These are phyloP conservation scores for Uropetala carovei DNA, from an alignment of 2,888 invertebrate species.

Conservation along the genomic window DNA sequence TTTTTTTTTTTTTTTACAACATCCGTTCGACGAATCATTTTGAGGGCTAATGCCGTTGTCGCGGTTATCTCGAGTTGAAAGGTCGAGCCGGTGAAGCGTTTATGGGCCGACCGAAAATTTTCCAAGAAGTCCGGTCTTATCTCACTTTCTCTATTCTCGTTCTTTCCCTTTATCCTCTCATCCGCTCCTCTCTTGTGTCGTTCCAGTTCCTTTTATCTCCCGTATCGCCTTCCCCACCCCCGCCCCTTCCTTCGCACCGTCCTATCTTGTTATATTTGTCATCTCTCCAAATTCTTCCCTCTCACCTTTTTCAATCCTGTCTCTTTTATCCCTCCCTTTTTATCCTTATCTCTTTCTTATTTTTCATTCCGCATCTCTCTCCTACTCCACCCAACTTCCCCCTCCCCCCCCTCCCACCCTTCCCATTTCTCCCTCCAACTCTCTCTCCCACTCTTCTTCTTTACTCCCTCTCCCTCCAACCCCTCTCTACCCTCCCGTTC, in stretches of 20 bases:
- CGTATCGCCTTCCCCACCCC: too few species aligned
- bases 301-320: neutral
- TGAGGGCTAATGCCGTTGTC: too few species aligned
- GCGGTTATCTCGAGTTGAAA: too few species aligned
- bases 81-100: too few species aligned
- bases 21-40: too few species aligned
- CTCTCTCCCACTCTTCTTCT: neutral
- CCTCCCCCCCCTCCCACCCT: neutral
- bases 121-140: too few species aligned
- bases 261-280: too few species aligned
- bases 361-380: neutral
- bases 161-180: neutral
- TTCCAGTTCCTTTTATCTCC: neutral
- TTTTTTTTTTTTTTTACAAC: too few species aligned
- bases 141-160: too few species aligned
- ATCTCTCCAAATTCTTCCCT: neutral
- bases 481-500: too few species aligned
- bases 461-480: neutral
- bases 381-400: neutral
- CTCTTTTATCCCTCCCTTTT: neutral
- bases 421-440: too few species aligned
- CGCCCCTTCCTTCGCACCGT: neutral
- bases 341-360: neutral
- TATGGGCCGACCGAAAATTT: too few species aligned
- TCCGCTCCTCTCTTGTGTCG: neutral